Evolutionary conservation across 1,140 invertebrate genomes (phyloP), one percentile per base, ranked within the genome.

Genomic region (Drosophila murphyi): DNA sequence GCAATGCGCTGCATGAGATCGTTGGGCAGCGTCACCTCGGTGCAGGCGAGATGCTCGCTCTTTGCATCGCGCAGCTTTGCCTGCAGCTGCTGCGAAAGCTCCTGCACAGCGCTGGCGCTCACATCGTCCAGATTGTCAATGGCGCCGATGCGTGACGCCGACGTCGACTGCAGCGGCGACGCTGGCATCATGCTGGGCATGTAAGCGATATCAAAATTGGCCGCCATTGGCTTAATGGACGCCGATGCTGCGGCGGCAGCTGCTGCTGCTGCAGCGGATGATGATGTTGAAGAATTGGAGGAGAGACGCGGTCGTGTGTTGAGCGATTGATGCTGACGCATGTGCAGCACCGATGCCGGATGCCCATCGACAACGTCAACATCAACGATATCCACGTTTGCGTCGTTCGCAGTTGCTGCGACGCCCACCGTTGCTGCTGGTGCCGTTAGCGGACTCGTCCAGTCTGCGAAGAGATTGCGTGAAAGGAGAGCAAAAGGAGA

Each of bases 1-100:
- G 96, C 95, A 62, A 97, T 96, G 80, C 96, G 93, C 37, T 95
- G 94, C 37, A 97, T 94, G 45, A 97, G 94, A 91, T 96, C 96
- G 47, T 95, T 95, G 7, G 97, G 97, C 74, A 97, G 93, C 51
- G 97, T 93, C 5, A 97, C 96, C 92, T 97, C 96, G 8, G 96
- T 96, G 80, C 96, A 96, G 55, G 95, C 94, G 69, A 97, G 93
- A 85, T 96, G 96, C 61, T 95, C 95, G 69, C 95, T 94, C 88
- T 97, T 97, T 2, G 96, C 96, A 39, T 95, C 95, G 41, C 96
- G 92, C 60, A 97, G 92, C 86, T 96, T 96, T 52, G 95, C 93
- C 93, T 97, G 96, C 48, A 97, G 93, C 57, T 95, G 93, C 76
- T 95, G 94, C 29, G 96, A 95, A 77, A 97, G 91, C 6, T 95